Evolutionary conservation across 2,113 vertebrate species (phyloP).

Genomic region (Xiphophorus couchianus): DNA sequence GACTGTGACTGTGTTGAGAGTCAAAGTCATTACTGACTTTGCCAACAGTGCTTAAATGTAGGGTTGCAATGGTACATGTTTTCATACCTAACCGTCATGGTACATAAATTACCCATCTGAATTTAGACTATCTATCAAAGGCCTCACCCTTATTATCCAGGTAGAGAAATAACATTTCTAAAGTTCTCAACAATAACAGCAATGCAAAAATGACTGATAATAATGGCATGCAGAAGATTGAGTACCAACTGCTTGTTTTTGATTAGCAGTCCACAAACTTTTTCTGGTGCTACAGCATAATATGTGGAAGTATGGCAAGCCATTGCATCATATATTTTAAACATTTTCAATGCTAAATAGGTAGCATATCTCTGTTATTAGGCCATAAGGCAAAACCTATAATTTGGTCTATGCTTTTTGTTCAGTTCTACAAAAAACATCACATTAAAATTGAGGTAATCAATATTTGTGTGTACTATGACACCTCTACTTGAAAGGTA

Average conservation of each 20-base stretch:
- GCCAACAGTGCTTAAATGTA: too few relatives aligned
- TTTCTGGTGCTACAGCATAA: background rate
- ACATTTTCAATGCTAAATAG: too few relatives aligned
- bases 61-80: too few relatives aligned
- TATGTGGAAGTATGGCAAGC: background rate
- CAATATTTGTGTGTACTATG: too few relatives aligned
- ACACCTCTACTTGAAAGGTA: too few relatives aligned
- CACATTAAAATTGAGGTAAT: too few relatives aligned
- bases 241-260: background rate
- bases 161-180: background rate
- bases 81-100: too few relatives aligned
- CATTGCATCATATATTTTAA: background rate
- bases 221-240: background rate
- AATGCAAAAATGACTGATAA: background rate
- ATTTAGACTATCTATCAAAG: background rate
- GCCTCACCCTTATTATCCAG: background rate
- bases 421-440: too few relatives aligned
- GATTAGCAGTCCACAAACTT: background rate
- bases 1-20: background rate
- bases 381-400: background rate
- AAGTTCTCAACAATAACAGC: background rate
- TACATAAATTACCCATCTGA: background rate
- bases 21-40: too few relatives aligned
- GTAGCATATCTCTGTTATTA: background rate
- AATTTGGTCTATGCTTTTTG: background rate